Evolutionary conservation across 2,797 vertebrate species (phyloP).

Genomic region (Chloroceryle inda): DNA sequence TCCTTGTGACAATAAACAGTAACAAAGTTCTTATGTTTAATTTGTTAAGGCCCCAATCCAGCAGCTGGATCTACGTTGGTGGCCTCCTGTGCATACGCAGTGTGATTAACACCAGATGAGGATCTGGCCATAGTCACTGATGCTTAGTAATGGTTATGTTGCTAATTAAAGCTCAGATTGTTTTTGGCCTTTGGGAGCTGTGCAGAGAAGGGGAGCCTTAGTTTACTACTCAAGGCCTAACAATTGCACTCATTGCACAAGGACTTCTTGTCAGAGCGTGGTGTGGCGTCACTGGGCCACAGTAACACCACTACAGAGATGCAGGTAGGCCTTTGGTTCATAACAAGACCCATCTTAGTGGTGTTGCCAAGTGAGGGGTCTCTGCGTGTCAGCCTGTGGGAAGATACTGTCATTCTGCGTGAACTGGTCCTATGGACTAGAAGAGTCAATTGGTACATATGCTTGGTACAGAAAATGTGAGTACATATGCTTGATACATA

Average conservation of each 20-base stretch:
- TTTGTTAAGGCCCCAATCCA: background rate
- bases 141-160: conserved; percentile 43
- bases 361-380: background rate
- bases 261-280: background rate
- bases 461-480: background rate
- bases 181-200: conserved; percentile 9
- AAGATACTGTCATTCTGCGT: background rate
- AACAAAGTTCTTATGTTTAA: conserved; percentile 16
- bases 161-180: conserved; percentile 52
- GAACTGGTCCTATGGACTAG: background rate
- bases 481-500: too few species aligned
- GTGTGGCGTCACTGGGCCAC: background rate
- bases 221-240: background rate
- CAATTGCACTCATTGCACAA: background rate
- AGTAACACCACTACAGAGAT: background rate
- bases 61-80: conserved; percentile 42
- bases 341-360: background rate
- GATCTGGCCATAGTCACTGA: conserved; percentile 42
- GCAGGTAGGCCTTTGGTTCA: background rate
- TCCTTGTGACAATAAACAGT: conserved; percentile 62
- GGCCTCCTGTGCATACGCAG: conserved; percentile 25
- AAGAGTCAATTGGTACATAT: background rate
- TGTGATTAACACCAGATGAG: conserved; percentile 68
- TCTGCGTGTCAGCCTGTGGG: background rate
- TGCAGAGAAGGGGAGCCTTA: background rate